phyloP scores from a whole-genome alignment of 1,140 invertebrate species.

The Bombus ignitus region DNA sequence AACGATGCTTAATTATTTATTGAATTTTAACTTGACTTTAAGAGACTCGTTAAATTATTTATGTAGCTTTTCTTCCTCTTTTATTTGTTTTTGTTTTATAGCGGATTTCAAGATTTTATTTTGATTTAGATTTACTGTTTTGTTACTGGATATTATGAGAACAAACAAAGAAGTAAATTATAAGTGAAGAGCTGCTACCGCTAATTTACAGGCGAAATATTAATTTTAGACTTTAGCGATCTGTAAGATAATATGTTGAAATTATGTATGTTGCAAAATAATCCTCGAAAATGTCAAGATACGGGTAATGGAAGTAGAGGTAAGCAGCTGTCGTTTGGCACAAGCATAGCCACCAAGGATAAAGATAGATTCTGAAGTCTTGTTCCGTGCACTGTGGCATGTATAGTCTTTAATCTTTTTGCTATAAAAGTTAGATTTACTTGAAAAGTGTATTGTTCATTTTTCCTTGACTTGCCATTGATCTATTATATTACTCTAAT shows the following conservation, averaged over 20 bases:
- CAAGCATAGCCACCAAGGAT: conserved; percentile 64
- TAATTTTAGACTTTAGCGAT: conserved; percentile 24
- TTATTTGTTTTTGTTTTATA: not conserved
- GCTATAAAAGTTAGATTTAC: conserved; percentile 13
- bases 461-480: not conserved
- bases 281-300: conserved; percentile 56
- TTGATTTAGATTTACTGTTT: not conserved
- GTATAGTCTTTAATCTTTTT: conserved; percentile 55
- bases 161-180: not conserved
- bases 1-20: not conserved
- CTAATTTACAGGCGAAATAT: not conserved
- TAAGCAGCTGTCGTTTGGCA: conserved; percentile 68
- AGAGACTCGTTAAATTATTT: not conserved
- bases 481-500: not conserved
- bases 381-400: conserved; percentile 54
- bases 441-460: not conserved
- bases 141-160: not conserved
- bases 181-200: not conserved
- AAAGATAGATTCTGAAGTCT: conserved; percentile 70
- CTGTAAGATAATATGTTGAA: conserved; percentile 32
- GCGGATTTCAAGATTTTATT: not conserved
- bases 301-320: conserved; percentile 64
- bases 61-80: not conserved
- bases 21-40: not conserved
- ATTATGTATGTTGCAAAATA: conserved; percentile 44